Conservation (phyloP, 2,113 vertebrate species). For the Festucalex cinctus region DNA sequence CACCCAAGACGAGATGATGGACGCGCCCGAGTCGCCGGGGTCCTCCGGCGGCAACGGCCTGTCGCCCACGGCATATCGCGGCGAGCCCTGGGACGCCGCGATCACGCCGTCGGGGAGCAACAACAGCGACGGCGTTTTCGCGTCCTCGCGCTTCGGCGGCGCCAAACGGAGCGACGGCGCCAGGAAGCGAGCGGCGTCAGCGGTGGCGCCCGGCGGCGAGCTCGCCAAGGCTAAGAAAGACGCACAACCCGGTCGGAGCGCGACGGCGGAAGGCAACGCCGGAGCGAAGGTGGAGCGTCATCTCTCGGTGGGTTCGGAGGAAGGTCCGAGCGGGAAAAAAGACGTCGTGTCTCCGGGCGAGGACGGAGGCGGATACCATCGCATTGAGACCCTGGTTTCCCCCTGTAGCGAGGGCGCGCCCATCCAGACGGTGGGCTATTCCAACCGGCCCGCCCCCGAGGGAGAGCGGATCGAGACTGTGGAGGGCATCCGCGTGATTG, state of each 20-base stretch:
- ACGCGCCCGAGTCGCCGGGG: constrained; percentile 75
- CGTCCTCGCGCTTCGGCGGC: constrained; percentile 47
- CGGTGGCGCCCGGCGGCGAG: constrained; percentile 69
- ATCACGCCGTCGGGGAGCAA: constrained; percentile 56
- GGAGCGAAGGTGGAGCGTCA: constrained; percentile 50
- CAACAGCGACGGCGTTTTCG: constrained; percentile 56
- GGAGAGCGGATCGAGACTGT: constrained; percentile 95
- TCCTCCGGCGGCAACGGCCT: constrained; percentile 58
- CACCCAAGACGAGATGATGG: constrained; percentile 98
- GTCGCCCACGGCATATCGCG: constrained; percentile 74
- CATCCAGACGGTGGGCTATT: constrained; percentile 84
- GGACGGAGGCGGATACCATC: too few species aligned
- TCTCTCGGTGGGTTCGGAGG: constrained; percentile 46
- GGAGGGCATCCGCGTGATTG: constrained; percentile 87
- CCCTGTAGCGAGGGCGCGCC: constrained; percentile 86
- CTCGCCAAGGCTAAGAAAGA: constrained; percentile 72
- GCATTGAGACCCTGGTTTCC: constrained; percentile 90
- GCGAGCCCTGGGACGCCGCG: constrained; percentile 71
- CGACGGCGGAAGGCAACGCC: constrained; percentile 34
- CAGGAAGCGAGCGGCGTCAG: constrained; percentile 60
- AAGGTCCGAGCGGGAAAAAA: constrained; percentile 46
- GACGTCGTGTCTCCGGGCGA: too few species aligned
- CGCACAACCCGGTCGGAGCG: constrained; percentile 35
- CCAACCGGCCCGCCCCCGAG: constrained; percentile 74
- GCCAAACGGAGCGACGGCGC: constrained; percentile 54